These are phyloP conservation scores for Psammodynastes pulverulentus DNA, from an alignment of 2,113 vertebrate genomes.

Conservation along the genomic window DNA sequence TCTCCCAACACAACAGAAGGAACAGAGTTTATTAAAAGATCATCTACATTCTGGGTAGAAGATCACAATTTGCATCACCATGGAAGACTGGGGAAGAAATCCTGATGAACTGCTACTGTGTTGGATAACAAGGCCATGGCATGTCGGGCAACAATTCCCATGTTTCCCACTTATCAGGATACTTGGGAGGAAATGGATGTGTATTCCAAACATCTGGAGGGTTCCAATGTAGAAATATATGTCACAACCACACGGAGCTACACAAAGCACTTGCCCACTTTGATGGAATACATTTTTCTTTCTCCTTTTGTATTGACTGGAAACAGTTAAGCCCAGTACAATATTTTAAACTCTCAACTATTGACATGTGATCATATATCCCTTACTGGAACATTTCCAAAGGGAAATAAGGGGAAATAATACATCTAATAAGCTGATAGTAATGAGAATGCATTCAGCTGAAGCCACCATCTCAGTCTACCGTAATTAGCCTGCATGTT, in stretches of 20 bases:
- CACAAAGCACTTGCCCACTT: neutral
- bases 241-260: neutral
- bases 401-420: neutral
- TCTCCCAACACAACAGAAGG: neutral
- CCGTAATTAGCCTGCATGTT: neutral
- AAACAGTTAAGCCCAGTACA: neutral
- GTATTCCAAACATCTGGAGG: neutral
- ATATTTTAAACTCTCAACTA: neutral
- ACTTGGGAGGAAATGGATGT: neutral
- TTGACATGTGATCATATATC: neutral
- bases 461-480: neutral
- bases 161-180: neutral
- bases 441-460: neutral
- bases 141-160: neutral
- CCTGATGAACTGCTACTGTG: neutral
- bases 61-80: neutral
- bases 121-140: neutral
- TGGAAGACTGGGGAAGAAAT: neutral
- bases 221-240: neutral
- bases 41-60: neutral
- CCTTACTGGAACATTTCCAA: neutral
- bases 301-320: neutral
- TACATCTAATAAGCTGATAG: neutral
- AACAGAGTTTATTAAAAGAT: neutral
- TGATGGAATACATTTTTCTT: neutral